A percentile compares a stretch with the other conserved stretches of the same genome.
phyloP scores from a whole-genome alignment of 2,797 vertebrate genomes.

The Todus mexicanus region DNA sequence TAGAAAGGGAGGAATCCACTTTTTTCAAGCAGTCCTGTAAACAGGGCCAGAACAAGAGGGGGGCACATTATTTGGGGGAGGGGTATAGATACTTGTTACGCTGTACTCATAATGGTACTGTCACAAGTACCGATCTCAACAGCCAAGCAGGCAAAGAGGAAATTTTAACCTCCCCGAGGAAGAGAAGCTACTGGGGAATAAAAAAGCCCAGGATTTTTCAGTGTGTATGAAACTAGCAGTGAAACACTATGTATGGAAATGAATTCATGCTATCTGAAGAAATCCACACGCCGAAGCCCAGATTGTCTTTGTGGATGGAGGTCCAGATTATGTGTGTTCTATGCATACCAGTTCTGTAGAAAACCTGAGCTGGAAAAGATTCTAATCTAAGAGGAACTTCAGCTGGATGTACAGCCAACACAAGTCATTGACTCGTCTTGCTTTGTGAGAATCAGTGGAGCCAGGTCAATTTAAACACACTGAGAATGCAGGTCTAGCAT shows the following conservation, averaged over 20 bases:
- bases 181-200: not conserved
- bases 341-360: not conserved
- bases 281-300: not conserved
- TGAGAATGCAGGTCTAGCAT: rapidly evolving
- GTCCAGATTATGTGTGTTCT: not conserved
- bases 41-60: not conserved
- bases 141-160: not conserved
- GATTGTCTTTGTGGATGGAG: not conserved
- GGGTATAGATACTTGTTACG: not conserved
- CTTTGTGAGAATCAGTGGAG: not conserved
- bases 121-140: not conserved
- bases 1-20: not conserved
- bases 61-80: not conserved
- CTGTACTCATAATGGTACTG: not conserved
- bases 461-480: not conserved
- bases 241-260: not conserved
- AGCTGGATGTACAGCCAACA: not conserved
- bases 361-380: not conserved
- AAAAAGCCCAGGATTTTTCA: not conserved
- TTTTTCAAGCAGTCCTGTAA: not conserved
- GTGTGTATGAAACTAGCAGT: not conserved
- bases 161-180: not conserved
- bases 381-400: not conserved
- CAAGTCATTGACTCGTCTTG: not conserved
- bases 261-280: not conserved